A percentile compares a stretch with the other conserved stretches of the same genome.
These are phyloP conservation scores for Platycheirus rosarum DNA, from an alignment of 2,888 invertebrate genomes.

Conservation along the genomic window DNA sequence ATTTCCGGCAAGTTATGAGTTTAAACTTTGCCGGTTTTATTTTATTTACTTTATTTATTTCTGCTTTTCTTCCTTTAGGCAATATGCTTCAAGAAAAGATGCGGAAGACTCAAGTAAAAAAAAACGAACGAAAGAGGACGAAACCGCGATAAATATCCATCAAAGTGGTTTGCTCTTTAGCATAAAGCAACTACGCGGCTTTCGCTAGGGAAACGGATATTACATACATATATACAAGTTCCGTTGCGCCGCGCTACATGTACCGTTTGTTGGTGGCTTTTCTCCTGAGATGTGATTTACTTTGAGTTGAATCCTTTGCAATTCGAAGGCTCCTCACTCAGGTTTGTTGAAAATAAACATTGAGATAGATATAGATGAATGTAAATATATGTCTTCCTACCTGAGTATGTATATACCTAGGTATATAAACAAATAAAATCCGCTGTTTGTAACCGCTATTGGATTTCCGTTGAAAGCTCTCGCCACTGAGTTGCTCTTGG, in stretches of 20 bases:
- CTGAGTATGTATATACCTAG: neutral
- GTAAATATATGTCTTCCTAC: conserved; percentile 28
- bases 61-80: conserved; percentile 46
- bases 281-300: conserved; percentile 72
- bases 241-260: conserved; percentile 31
- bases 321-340: conserved; percentile 57
- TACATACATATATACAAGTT: conserved; percentile 50
- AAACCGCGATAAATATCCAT: conserved; percentile 70
- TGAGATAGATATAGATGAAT: conserved; percentile 34
- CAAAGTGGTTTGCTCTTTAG: conserved; percentile 65
- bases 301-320: conserved; percentile 71
- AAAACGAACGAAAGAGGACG: neutral
- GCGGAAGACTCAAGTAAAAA: conserved; percentile 12
- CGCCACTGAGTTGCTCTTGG: conserved; percentile 72
- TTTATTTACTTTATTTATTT: conserved; percentile 69
- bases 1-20: conserved; percentile 73
- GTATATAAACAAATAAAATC: conserved; percentile 42
- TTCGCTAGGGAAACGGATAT: conserved; percentile 69
- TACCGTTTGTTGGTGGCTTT: conserved; percentile 43
- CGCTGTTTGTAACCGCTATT: conserved; percentile 52
- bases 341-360: conserved; percentile 17
- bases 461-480: conserved; percentile 64
- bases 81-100: conserved; percentile 47
- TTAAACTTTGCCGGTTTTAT: conserved; percentile 69
- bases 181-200: conserved; percentile 54